phyloP scores from a whole-genome alignment of 2,888 invertebrate species.

The Philereme vetulata region DNA sequence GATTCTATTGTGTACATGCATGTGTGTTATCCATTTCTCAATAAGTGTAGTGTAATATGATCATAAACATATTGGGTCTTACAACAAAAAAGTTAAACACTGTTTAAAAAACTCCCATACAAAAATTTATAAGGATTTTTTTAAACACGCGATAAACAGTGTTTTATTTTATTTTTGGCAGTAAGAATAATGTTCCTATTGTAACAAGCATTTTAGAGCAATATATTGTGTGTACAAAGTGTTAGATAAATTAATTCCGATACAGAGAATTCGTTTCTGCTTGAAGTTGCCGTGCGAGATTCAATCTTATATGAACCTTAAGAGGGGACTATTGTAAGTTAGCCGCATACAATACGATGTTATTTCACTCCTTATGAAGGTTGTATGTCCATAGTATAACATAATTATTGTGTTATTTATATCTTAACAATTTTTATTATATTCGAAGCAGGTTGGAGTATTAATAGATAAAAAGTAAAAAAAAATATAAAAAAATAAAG shows the following conservation, averaged over 20 bases:
- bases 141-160: too few relatives aligned
- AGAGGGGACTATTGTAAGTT: slow-evolving; percentile 59
- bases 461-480: slow-evolving; percentile 62
- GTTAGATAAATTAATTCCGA: slow-evolving; percentile 30
- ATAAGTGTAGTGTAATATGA: slow-evolving; percentile 22
- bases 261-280: slow-evolving; percentile 43
- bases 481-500: slow-evolving; percentile 59
- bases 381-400: slow-evolving; percentile 75
- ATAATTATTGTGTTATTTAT: slow-evolving; percentile 77
- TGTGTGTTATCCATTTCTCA: slow-evolving; percentile 22
- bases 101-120: too few relatives aligned
- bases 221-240: slow-evolving; percentile 33
- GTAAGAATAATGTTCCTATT: slow-evolving; percentile 34
- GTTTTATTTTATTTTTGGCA: too few relatives aligned
- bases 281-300: slow-evolving; percentile 39
- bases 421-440: slow-evolving; percentile 72
- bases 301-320: slow-evolving; percentile 44
- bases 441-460: slow-evolving; percentile 66
- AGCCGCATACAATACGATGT: slow-evolving; percentile 47
- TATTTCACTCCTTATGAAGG: slow-evolving; percentile 76
- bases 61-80: slow-evolving; percentile 19
- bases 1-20: slow-evolving; percentile 40
- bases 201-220: slow-evolving; percentile 35
- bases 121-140: too few relatives aligned
- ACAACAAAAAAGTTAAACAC: too few relatives aligned